Percentiles rank a stretch among this genome's conserved stretches.
Evolutionary conservation across 2,888 invertebrate species (phyloP).

Genomic region (Oxytorus armatus): DNA sequence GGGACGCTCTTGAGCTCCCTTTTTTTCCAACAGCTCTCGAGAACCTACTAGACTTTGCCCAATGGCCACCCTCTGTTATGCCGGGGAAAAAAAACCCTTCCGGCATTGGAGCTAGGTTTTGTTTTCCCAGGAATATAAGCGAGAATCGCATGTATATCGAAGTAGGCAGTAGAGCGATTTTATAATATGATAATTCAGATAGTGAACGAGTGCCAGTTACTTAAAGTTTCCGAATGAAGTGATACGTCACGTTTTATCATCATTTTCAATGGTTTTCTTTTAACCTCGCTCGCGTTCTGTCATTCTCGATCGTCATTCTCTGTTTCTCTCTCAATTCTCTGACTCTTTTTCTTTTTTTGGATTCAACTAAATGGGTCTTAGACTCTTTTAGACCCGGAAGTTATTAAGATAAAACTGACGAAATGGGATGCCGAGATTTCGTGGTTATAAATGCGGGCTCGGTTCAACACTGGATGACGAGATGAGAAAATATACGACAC

Average conservation of each 20-base stretch:
- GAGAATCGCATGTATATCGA: slow-evolving; percentile 13
- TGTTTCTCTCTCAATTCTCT: neutral
- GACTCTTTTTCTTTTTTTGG: neutral
- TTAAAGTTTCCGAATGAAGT: slow-evolving; percentile 1
- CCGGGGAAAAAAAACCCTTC: slow-evolving; percentile 29
- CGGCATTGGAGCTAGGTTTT: slow-evolving; percentile 26
- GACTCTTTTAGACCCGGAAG: slow-evolving; percentile 15
- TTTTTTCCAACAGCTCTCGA: neutral
- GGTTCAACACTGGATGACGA: slow-evolving; percentile 22
- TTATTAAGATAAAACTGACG: slow-evolving; percentile 53
- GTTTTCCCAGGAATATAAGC: neutral
- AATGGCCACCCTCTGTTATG: slow-evolving; percentile 37
- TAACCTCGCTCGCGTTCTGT: neutral
- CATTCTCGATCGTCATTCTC: slow-evolving; percentile 24
- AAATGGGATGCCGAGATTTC: slow-evolving; percentile 35
- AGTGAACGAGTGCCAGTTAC: slow-evolving; percentile 24
- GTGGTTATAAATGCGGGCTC: slow-evolving; percentile 19
- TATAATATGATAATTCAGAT: slow-evolving; percentile 21
- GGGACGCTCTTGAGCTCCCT: slow-evolving; percentile 4
- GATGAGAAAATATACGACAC: slow-evolving; percentile 48
- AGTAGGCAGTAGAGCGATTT: neutral
- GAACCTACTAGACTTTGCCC: slow-evolving; percentile 11
- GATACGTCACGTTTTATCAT: neutral
- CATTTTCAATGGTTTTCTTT: neutral
- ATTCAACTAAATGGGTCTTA: slow-evolving; percentile 23